Conservation (phyloP, 2,888 invertebrate species). For the Meiosimyza platycephala region DNA sequence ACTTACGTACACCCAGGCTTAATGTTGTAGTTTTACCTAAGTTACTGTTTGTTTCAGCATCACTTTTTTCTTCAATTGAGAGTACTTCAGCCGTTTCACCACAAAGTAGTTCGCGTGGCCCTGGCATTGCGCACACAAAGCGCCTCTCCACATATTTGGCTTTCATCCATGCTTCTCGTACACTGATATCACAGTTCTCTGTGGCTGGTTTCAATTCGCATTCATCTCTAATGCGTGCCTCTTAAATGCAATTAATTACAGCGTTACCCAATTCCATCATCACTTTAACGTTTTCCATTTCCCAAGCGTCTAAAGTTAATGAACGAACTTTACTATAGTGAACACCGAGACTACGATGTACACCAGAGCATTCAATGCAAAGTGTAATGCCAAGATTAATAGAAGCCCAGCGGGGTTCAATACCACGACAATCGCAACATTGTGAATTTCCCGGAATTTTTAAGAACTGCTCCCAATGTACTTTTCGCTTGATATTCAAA, state of each 20-base stretch:
- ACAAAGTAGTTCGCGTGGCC: constrained; percentile 58
- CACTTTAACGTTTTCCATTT: constrained; percentile 92
- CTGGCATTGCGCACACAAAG: constrained; percentile 73
- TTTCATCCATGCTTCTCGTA: constrained; percentile 91
- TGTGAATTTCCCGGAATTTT: constrained; percentile 91
- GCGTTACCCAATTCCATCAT: constrained; percentile 95
- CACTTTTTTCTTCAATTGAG: constrained; percentile 57
- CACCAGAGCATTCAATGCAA: constrained; percentile 95
- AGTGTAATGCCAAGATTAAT: constrained; percentile 97
- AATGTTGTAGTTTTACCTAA: constrained; percentile 47
- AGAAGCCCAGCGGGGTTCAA: constrained; percentile 95
- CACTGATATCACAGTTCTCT: constrained; percentile 81
- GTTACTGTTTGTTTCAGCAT: constrained; percentile 16
- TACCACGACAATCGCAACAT: constrained; percentile 93
- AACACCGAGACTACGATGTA: constrained; percentile 93
- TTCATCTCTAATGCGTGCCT: constrained; percentile 79
- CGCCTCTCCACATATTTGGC: constrained; percentile 88
- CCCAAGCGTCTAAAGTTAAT: constrained; percentile 95
- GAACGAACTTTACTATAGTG: constrained; percentile 96
- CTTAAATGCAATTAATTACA: constrained; percentile 73
- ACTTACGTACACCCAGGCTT: constrained; percentile 59
- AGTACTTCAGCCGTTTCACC: constrained; percentile 63
- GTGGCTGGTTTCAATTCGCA: constrained; percentile 75
- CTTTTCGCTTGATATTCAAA: constrained; percentile 60
- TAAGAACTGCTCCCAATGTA: constrained; percentile 85